phyloP scores from a whole-genome alignment of 2,113 vertebrate species.

The Azemiops feae region DNA sequence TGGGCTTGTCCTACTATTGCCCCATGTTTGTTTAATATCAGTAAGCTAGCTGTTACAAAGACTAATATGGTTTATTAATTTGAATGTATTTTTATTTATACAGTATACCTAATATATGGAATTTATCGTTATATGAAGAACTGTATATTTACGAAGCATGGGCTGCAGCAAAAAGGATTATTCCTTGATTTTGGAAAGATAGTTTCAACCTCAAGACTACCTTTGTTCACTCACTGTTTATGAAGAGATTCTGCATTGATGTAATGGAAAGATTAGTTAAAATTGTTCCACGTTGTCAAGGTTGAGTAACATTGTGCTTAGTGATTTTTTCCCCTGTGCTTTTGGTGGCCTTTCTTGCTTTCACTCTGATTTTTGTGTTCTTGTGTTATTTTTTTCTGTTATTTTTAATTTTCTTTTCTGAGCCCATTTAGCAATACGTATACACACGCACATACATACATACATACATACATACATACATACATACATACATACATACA shows the following conservation, averaged over 20 bases:
- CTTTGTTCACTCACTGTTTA: background rate
- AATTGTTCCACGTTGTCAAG: background rate
- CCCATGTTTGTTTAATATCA: background rate
- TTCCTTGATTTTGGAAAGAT: background rate
- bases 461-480: too few relatives aligned
- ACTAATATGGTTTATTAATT: background rate
- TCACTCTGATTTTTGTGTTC: background rate
- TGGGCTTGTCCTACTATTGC: too few relatives aligned
- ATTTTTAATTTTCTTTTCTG: background rate
- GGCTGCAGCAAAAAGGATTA: background rate
- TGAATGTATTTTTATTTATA: background rate
- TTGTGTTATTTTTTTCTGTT: background rate
- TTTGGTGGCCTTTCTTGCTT: background rate
- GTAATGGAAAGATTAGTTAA: background rate
- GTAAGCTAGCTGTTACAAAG: background rate
- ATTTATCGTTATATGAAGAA: background rate
- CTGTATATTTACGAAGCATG: background rate
- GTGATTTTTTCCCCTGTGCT: background rate
- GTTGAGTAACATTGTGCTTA: background rate
- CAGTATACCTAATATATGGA: background rate
- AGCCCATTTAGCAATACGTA: background rate
- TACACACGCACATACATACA: too few relatives aligned
- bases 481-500: too few relatives aligned
- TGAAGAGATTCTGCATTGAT: background rate
- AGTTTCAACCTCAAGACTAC: background rate